A percentile compares a stretch with the other conserved stretches of the same genome.
These are phyloP conservation scores for Oedothorax gibbosus DNA, from an alignment of 1,140 invertebrate species.

Conservation along the genomic window DNA sequence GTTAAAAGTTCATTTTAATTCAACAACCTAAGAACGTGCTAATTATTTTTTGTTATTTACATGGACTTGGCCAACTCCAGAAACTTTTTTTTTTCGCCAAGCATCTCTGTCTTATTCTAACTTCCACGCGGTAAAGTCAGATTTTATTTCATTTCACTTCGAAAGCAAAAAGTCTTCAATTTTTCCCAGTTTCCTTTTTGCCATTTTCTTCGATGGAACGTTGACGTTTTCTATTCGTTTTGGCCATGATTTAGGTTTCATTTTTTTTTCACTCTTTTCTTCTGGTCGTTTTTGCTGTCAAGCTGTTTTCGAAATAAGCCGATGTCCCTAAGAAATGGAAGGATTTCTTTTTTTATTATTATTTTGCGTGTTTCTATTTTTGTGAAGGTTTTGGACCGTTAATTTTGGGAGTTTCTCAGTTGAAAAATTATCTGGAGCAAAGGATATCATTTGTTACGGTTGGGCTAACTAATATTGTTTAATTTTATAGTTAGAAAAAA, in stretches of 20 bases:
- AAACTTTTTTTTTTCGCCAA: background rate
- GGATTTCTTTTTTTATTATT: background rate
- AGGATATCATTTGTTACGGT: too few species aligned
- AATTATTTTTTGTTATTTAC: too few species aligned
- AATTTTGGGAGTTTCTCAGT: background rate
- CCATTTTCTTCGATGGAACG: background rate
- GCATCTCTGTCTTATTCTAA: background rate
- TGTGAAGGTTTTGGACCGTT: background rate
- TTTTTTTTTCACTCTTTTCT: background rate
- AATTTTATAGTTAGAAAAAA: too few species aligned
- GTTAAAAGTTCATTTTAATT: too few species aligned
- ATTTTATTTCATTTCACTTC: conserved; percentile 12
- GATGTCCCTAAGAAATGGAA: background rate
- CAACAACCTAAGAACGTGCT: too few species aligned
- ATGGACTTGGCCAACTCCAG: background rate
- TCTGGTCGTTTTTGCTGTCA: background rate
- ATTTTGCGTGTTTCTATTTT: background rate
- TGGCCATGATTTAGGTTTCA: background rate
- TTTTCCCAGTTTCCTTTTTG: background rate
- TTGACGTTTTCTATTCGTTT: conserved; percentile 1
- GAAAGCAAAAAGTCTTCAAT: background rate
- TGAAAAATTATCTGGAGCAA: background rate
- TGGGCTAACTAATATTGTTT: too few species aligned
- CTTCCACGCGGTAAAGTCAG: background rate
- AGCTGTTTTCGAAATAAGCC: conserved; percentile 5